Evolutionary conservation across 2,797 vertebrate species (phyloP).

Genomic region (Holocentrus rufus): DNA sequence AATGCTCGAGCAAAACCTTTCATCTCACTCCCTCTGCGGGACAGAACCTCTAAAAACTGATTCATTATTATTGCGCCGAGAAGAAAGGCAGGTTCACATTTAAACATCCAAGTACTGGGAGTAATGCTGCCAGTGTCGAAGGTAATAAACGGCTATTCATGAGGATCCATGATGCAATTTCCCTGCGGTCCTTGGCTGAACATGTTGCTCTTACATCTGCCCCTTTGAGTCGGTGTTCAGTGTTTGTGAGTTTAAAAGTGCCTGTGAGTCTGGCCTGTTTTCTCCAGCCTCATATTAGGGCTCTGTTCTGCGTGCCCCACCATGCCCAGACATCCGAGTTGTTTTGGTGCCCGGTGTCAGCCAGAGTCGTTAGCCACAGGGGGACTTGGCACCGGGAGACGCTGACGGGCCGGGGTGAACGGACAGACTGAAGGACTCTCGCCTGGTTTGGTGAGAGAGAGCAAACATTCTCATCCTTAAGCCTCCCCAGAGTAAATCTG

Average conservation of each 20-base stretch:
- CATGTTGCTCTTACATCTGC: conserved; percentile 37
- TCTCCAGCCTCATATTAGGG: conserved; percentile 16
- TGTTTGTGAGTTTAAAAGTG: not conserved
- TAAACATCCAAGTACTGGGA: not conserved
- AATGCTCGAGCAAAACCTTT: not conserved
- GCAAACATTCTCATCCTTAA: conserved; percentile 53
- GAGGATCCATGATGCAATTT: not conserved
- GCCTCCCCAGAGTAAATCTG: conserved; percentile 54
- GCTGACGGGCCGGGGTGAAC: not conserved
- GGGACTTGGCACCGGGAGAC: conserved; percentile 29
- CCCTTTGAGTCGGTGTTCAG: conserved; percentile 9
- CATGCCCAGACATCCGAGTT: conserved; percentile 27
- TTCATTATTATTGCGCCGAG: not conserved
- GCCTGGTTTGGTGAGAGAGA: conserved; percentile 22
- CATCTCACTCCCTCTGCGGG: not conserved
- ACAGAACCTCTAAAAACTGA: conserved; percentile 2
- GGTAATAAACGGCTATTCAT: conserved; percentile 15
- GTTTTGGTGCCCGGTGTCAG: conserved; percentile 22
- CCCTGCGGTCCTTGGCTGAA: conserved; percentile 47
- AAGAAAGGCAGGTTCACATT: not conserved
- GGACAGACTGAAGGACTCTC: conserved; percentile 26
- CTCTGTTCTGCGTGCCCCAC: conserved; percentile 23
- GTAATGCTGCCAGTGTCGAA: conserved; percentile 4
- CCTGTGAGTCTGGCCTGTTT: conserved; percentile 6
- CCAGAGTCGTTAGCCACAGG: conserved; percentile 21